Evolutionary conservation across 2,888 invertebrate species (phyloP).

Genomic region (Acrocera orbiculus): DNA sequence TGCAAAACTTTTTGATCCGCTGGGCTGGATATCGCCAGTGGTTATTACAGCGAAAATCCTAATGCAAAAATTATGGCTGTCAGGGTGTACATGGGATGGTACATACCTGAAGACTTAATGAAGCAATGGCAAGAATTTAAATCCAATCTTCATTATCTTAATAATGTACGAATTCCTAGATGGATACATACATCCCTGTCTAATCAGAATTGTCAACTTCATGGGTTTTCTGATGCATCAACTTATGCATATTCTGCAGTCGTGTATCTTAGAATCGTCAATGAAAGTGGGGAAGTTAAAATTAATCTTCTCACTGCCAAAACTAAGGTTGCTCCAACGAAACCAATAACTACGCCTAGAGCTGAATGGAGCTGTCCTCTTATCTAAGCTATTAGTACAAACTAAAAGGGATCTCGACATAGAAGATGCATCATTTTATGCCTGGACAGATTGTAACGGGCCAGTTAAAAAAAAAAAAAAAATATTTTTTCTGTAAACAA

Average conservation of each 20-base stretch:
- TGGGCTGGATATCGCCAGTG: constrained; percentile 5
- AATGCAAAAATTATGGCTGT: constrained; percentile 6
- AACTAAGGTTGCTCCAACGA: background rate
- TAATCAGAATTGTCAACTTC: background rate
- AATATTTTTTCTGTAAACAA: too few relatives aligned
- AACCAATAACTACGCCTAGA: background rate
- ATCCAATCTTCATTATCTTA: background rate
- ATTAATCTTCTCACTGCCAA: background rate
- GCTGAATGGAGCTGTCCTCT: background rate
- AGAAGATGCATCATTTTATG: too few relatives aligned
- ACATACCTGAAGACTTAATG: background rate
- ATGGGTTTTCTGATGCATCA: background rate
- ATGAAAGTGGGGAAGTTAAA: background rate
- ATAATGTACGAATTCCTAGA: too few relatives aligned
- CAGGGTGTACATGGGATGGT: constrained; percentile 6
- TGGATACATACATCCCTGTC: too few relatives aligned
- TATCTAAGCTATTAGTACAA: too few relatives aligned
- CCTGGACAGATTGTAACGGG: too few relatives aligned
- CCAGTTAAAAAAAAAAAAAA: background rate
- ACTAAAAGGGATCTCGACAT: too few relatives aligned
- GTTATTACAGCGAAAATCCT: constrained; percentile 4
- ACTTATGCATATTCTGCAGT: background rate
- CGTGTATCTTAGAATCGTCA: background rate
- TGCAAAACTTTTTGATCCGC: constrained; percentile 4
- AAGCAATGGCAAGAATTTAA: background rate